Evolutionary conservation across 2,113 vertebrate genomes (phyloP).

Genomic region (Apodemus speciosus): DNA sequence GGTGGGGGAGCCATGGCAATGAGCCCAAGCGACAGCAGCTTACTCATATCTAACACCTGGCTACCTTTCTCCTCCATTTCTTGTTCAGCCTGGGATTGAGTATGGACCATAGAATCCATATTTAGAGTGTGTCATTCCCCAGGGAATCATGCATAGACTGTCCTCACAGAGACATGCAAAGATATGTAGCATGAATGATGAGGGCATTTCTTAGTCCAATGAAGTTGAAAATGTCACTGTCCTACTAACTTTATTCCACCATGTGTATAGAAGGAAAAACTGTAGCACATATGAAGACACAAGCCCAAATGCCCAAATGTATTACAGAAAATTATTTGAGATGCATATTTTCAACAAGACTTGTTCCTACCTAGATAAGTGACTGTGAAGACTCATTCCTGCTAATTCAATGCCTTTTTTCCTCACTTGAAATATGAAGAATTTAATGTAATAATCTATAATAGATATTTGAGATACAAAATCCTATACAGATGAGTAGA

Average conservation of each 20-base stretch:
- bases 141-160: not conserved
- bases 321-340: not conserved
- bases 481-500: not conserved
- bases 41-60: not conserved
- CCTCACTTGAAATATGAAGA: not conserved
- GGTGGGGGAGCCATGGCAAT: rapidly evolving
- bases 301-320: not conserved
- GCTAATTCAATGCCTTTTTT: not conserved
- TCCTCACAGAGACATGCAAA: not conserved
- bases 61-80: not conserved
- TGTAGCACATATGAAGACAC: not conserved
- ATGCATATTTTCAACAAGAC: not conserved
- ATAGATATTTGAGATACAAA: not conserved
- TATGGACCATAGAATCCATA: too few relatives aligned
- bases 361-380: not conserved
- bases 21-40: too few relatives aligned
- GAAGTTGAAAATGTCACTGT: not conserved
- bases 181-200: not conserved
- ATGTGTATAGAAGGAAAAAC: not conserved
- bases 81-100: not conserved
- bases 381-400: not conserved
- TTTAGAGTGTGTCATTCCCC: not conserved
- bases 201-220: not conserved
- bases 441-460: not conserved
- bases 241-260: not conserved